These are phyloP conservation scores for Nymphalis urticae DNA, from an alignment of 2,888 invertebrate genomes.

Conservation along the genomic window DNA sequence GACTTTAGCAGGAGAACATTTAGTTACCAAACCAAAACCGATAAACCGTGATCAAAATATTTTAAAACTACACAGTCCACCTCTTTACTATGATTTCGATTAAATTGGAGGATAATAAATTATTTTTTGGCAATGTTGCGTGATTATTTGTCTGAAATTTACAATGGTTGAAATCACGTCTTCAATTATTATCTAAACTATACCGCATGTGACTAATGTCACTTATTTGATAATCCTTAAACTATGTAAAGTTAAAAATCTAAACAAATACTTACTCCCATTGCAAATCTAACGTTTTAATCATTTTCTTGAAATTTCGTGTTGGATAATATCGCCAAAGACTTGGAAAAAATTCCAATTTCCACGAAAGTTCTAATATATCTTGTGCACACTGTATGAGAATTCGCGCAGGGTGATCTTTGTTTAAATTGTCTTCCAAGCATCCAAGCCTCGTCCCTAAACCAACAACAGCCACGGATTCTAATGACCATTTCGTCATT, in stretches of 20 bases:
- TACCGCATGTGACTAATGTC: too few relatives aligned
- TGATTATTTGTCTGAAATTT: too few relatives aligned
- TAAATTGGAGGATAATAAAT: too few relatives aligned
- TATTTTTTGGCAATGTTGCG: too few relatives aligned
- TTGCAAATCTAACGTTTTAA: constrained; percentile 61
- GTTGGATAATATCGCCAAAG: constrained; percentile 60
- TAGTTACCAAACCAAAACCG: too few relatives aligned
- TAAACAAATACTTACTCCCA: constrained; percentile 62
- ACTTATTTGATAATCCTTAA: too few relatives aligned
- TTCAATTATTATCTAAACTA: too few relatives aligned
- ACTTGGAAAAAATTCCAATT: constrained; percentile 60
- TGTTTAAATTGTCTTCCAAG: constrained; percentile 52
- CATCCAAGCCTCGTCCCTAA: constrained; percentile 67
- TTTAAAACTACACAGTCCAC: too few relatives aligned
- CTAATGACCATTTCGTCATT: constrained; percentile 84
- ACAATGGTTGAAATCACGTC: too few relatives aligned
- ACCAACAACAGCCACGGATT: constrained; percentile 72
- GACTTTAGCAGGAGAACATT: too few relatives aligned
- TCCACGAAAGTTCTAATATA: constrained; percentile 53
- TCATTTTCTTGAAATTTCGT: constrained; percentile 58
- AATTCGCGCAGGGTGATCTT: constrained; percentile 58
- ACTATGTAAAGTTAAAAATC: not conserved
- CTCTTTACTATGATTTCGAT: too few relatives aligned
- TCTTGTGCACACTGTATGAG: constrained; percentile 60
- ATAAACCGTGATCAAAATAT: too few relatives aligned